Conservation (phyloP, 2,888 invertebrate species). For the Aporophyla lueneburgensis region DNA sequence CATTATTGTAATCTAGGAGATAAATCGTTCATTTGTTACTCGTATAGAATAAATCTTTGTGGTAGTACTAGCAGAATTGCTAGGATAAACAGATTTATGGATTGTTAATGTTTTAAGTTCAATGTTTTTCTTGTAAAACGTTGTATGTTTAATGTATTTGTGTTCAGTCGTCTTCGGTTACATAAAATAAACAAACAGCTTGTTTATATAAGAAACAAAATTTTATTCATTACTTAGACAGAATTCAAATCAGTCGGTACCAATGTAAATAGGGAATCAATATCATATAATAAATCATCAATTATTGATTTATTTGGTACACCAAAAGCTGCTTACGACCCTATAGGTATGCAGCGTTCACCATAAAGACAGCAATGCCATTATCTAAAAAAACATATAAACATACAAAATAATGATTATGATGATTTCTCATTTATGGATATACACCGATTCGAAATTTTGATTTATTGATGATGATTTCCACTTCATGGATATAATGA, state of each 20-base stretch:
- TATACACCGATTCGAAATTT: no score
- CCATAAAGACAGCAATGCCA: neutral
- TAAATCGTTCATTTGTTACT: slow-evolving; percentile 73
- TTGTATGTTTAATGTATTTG: slow-evolving; percentile 37
- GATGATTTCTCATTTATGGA: no score
- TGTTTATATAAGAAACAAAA: neutral
- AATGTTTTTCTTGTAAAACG: slow-evolving; percentile 39
- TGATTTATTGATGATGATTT: no score
- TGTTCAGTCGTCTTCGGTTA: neutral
- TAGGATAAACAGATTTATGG: slow-evolving; percentile 60
- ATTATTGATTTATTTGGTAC: neutral
- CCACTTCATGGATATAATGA: no score
- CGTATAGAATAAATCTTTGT: slow-evolving; percentile 66
- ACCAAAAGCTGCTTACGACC: neutral
- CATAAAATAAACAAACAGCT: neutral
- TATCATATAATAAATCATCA: neutral
- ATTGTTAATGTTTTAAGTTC: slow-evolving; percentile 47
- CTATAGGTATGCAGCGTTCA: neutral
- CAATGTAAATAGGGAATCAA: neutral
- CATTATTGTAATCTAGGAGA: slow-evolving; percentile 73
- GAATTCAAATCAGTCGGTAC: neutral
- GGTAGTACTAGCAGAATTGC: slow-evolving; percentile 48
- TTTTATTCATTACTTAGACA: neutral
- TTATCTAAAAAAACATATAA: neutral
- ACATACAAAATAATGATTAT: neutral